Evolutionary conservation across 2,888 invertebrate genomes (phyloP).

Genomic region (Ypsolopha scabrella): DNA sequence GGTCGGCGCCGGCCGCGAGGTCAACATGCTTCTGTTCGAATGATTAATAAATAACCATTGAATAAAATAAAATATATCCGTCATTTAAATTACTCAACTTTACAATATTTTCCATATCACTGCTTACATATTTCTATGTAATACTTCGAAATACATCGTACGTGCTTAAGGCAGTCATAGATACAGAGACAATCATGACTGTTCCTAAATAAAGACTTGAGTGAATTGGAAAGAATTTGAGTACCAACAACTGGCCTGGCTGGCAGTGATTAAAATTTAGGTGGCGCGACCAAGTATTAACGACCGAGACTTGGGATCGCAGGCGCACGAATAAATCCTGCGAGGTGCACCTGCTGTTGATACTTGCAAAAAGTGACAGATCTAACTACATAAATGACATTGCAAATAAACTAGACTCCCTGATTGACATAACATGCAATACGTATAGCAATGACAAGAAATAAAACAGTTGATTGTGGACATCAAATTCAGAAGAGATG

Average conservation of each 20-base stretch:
- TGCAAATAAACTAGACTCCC: constrained; percentile 16
- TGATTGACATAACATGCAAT: too few relatives aligned
- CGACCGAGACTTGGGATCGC: constrained; percentile 54
- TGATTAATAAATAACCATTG: background rate
- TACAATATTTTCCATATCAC: too few relatives aligned
- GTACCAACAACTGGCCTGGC: constrained; percentile 26
- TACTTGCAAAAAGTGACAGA: background rate
- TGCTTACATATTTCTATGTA: too few relatives aligned
- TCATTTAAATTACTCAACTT: too few relatives aligned
- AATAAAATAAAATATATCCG: too few relatives aligned
- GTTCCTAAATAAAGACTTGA: background rate
- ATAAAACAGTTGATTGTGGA: too few relatives aligned
- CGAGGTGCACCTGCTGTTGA: constrained; percentile 56
- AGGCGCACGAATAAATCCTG: constrained; percentile 62
- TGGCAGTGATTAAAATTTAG: constrained; percentile 69
- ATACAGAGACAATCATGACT: too few relatives aligned
- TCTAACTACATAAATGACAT: background rate
- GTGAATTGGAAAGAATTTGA: constrained; percentile 27
- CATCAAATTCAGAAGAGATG: too few relatives aligned
- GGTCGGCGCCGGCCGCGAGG: constrained; percentile 2
- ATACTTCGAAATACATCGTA: too few relatives aligned
- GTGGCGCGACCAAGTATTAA: constrained; percentile 66
- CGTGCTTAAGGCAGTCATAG: too few relatives aligned
- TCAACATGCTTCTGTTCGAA: background rate
- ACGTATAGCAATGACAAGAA: too few relatives aligned